These are phyloP conservation scores for Alloscopus bannaensis DNA, from an alignment of 2,888 invertebrate species.

Conservation along the genomic window DNA sequence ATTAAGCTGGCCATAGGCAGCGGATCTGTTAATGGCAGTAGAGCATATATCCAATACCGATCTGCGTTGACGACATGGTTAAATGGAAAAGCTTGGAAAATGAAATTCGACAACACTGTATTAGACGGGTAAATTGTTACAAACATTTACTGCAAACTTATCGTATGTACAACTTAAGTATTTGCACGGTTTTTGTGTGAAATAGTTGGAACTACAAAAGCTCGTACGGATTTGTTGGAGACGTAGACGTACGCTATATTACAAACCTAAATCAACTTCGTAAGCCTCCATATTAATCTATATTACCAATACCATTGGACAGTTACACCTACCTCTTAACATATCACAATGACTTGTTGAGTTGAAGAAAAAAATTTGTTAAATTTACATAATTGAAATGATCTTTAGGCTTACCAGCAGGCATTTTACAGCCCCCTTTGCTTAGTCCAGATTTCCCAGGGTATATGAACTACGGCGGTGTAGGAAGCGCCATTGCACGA, in stretches of 20 bases:
- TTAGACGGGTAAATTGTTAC: conserved; percentile 17
- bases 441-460: conserved; percentile 2
- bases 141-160: conserved; percentile 6
- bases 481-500: conserved; percentile 46
- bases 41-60: conserved; percentile 24
- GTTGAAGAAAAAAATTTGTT: conserved; percentile 4
- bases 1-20: no score
- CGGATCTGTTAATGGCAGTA: not conserved
- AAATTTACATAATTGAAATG: no score
- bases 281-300: not conserved
- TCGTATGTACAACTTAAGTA: conserved; percentile 34
- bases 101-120: conserved; percentile 32
- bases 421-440: conserved; percentile 26
- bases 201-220: conserved; percentile 43
- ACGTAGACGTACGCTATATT: conserved; percentile 41
- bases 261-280: conserved; percentile 41
- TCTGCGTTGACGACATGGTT: conserved; percentile 5
- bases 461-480: conserved; percentile 52
- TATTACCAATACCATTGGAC: not conserved
- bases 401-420: conserved; percentile 51
- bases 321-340: not conserved
- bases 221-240: conserved; percentile 33
- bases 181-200: conserved; percentile 27
- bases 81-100: conserved; percentile 37
- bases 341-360: not conserved